Conservation (phyloP, 1,140 invertebrate genomes). For the Idris sp. region DNA sequence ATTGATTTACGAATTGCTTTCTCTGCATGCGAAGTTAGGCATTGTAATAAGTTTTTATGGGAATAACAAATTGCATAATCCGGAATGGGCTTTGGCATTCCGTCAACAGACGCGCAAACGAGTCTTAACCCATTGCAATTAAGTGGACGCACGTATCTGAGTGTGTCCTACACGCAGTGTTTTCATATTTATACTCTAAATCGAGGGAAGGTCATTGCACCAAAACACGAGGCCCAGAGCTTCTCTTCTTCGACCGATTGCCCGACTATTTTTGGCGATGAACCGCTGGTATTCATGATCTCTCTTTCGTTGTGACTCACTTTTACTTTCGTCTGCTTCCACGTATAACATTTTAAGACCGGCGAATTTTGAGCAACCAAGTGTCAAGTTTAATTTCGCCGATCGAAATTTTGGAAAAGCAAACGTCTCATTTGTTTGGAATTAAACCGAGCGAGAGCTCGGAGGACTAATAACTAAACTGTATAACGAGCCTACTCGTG, state of each 20-base stretch:
- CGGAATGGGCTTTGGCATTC: conserved; percentile 59
- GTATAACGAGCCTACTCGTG: too few species aligned
- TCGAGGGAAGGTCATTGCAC: conserved; percentile 73
- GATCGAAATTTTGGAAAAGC: conserved; percentile 41
- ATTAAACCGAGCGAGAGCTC: too few species aligned
- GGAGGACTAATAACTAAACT: conserved; percentile 69
- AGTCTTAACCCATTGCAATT: conserved; percentile 55
- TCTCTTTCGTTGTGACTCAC: conserved; percentile 39
- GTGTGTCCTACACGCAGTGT: conserved; percentile 53
- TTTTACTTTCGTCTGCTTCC: conserved; percentile 37
- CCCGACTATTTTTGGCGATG: conserved; percentile 73
- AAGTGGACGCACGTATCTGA: conserved; percentile 58
- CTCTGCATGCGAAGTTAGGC: too few species aligned
- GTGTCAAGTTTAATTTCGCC: conserved; percentile 57
- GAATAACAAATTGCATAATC: too few species aligned
- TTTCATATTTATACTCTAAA: conserved; percentile 67
- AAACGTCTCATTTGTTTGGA: too few species aligned
- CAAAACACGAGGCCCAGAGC: conserved; percentile 70
- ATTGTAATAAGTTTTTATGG: too few species aligned
- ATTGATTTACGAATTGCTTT: too few species aligned
- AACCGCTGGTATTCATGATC: conserved; percentile 65
- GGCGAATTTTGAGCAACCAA: conserved; percentile 24
- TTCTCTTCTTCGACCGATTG: conserved; percentile 59
- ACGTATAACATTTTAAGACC: conserved; percentile 24
- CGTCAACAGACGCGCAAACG: conserved; percentile 52